Conservation (phyloP, 2,113 vertebrate genomes). For the Podilymbus podiceps region DNA sequence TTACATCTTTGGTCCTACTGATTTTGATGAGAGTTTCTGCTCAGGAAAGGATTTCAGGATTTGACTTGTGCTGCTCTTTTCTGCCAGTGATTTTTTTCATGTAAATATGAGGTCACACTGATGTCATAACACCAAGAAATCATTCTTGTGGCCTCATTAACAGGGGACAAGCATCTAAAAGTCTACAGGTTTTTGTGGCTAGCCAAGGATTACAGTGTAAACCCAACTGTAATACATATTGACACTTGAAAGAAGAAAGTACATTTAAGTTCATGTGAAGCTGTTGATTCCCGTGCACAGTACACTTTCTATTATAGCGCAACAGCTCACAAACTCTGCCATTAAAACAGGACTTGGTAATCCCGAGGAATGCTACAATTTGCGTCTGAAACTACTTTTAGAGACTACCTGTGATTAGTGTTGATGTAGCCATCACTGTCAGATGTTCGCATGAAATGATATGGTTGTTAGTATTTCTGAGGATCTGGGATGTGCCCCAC, state of each 20-base stretch:
- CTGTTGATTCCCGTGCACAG: neutral
- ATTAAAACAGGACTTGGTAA: neutral
- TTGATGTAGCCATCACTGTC: neutral
- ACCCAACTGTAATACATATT: neutral
- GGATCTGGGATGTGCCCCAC: rapidly evolving
- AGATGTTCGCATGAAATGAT: neutral
- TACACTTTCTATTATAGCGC: neutral
- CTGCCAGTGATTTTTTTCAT: neutral
- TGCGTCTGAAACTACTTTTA: neutral
- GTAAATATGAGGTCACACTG: neutral
- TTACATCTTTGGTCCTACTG: neutral
- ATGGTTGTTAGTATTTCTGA: neutral
- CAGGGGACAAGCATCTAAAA: neutral
- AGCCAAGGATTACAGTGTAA: neutral
- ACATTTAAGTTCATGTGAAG: neutral
- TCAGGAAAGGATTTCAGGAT: neutral
- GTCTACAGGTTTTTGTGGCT: neutral
- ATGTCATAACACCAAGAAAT: neutral
- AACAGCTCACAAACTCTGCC: neutral
- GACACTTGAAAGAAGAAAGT: neutral
- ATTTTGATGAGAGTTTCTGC: neutral
- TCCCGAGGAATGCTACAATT: neutral
- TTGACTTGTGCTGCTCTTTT: neutral
- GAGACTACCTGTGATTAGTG: neutral
- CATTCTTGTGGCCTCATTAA: neutral